Conservation (phyloP, 2,113 vertebrate genomes). For the Myodes glareolus region DNA sequence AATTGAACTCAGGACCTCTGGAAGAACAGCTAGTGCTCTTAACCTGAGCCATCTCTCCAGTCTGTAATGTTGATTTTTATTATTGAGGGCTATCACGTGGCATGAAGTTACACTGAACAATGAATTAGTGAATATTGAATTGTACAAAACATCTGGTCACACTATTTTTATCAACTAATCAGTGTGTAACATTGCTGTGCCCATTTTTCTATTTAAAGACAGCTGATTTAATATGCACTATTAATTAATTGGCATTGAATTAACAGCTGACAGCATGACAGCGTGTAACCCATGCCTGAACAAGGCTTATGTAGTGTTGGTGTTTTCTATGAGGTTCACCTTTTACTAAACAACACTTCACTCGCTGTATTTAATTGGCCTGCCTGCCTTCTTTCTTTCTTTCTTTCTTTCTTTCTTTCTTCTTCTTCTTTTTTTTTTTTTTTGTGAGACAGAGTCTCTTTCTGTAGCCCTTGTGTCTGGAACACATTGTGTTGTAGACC, state of each 20-base stretch:
- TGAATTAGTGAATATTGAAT: constrained; percentile 4
- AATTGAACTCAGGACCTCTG: background rate
- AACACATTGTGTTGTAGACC: background rate
- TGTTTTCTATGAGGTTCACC: background rate
- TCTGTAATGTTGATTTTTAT: background rate
- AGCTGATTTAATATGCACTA: background rate
- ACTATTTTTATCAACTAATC: constrained; percentile 8
- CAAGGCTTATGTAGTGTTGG: background rate
- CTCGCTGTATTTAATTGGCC: background rate
- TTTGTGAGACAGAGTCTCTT: background rate
- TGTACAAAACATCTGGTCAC: background rate
- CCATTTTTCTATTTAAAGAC: constrained; percentile 42
- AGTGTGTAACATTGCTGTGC: background rate
- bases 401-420: background rate
- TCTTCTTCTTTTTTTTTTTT: background rate
- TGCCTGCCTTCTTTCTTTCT: background rate
- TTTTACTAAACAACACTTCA: background rate
- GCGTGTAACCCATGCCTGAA: background rate
- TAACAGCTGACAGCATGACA: background rate
- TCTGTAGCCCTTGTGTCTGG: background rate
- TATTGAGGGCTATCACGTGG: background rate
- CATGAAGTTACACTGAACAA: background rate
- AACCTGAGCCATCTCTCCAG: background rate
- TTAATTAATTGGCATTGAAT: background rate
- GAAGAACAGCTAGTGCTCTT: background rate